A percentile compares a stretch with the other conserved stretches of the same genome.
Conservation (phyloP, 2,113 vertebrate species). For the Oceanites oceanicus region DNA sequence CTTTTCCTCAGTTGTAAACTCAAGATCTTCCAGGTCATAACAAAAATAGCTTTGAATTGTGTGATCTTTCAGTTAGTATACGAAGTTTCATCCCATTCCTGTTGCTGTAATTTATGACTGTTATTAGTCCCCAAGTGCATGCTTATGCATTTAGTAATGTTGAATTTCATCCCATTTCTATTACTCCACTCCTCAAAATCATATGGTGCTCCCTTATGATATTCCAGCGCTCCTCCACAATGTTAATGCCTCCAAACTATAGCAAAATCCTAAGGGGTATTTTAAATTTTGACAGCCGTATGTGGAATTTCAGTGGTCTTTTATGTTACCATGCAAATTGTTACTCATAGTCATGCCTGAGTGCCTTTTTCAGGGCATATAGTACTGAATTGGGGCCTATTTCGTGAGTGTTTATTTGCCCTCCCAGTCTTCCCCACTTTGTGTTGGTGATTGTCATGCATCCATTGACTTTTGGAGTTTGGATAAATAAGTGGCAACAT, state of each 20-base stretch:
- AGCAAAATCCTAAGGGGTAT: background rate
- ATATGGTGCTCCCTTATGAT: slow-evolving; percentile 11
- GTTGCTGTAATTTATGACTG: slow-evolving; percentile 13
- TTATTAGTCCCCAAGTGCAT: slow-evolving; percentile 48
- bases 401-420: background rate
- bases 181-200: slow-evolving; percentile 35
- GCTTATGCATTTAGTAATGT: slow-evolving; percentile 51
- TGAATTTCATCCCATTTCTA: slow-evolving; percentile 28
- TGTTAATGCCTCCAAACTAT: background rate
- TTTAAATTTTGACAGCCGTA: background rate
- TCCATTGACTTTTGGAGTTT: background rate
- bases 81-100: background rate
- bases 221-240: background rate
- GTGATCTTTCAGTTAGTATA: slow-evolving; percentile 18
- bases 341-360: background rate
- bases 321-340: background rate
- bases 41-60: background rate
- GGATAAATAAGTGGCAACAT: background rate
- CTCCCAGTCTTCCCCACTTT: background rate
- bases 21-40: background rate
- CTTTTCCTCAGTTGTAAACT: background rate
- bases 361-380: background rate
- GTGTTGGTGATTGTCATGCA: background rate
- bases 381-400: background rate
- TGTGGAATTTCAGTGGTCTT: background rate